These are phyloP conservation scores for Unio pictorum DNA, from an alignment of 2,888 invertebrate species.

Conservation along the genomic window DNA sequence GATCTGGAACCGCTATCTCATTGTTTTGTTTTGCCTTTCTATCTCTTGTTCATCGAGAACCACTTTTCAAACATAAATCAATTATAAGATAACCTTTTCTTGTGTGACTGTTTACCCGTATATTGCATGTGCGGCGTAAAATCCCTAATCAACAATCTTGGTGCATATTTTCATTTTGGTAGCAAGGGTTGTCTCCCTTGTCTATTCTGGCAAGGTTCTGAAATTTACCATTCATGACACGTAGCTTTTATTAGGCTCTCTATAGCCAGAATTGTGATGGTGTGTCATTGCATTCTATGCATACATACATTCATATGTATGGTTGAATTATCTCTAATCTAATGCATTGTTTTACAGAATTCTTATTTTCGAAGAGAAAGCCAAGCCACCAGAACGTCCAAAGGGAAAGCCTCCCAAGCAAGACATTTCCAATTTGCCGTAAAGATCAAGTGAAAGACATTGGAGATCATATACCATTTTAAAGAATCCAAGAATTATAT, in stretches of 20 bases:
- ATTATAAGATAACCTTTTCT: too few species aligned
- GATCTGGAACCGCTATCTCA: too few species aligned
- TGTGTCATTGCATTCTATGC: not conserved
- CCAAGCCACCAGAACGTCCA: slow-evolving; percentile 53
- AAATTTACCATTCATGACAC: too few species aligned
- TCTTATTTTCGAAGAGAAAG: slow-evolving; percentile 64
- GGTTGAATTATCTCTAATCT: not conserved
- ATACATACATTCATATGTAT: not conserved
- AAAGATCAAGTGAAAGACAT: slow-evolving; percentile 7
- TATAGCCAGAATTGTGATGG: not conserved
- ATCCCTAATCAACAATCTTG: too few species aligned
- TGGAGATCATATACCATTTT: not conserved
- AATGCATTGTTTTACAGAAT: slow-evolving; percentile 50
- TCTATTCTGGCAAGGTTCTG: too few species aligned
- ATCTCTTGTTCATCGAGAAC: too few species aligned
- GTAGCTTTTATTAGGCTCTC: not conserved
- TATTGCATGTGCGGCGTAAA: too few species aligned
- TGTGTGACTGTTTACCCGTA: too few species aligned
- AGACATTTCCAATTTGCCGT: slow-evolving; percentile 60
- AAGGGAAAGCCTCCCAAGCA: slow-evolving; percentile 63
- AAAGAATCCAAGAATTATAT: not conserved
- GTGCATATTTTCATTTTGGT: too few species aligned
- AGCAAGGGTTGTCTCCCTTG: too few species aligned
- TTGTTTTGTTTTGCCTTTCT: too few species aligned
- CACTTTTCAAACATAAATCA: too few species aligned